phyloP scores from a whole-genome alignment of 1,140 invertebrate genomes.

The Apolygus lucorum region DNA sequence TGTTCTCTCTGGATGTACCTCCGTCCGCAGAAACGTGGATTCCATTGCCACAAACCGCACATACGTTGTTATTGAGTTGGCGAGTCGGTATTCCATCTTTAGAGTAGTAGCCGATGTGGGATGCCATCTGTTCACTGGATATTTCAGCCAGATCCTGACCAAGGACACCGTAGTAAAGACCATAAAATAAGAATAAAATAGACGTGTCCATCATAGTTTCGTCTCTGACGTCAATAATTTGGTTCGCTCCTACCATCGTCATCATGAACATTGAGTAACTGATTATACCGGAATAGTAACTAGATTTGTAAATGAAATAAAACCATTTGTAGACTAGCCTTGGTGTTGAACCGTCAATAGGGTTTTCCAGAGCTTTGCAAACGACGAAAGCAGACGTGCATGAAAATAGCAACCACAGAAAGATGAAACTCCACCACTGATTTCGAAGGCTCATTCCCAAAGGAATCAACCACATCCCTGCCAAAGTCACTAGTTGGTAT shows the following conservation, averaged over 20 bases:
- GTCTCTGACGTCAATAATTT: conserved; percentile 74
- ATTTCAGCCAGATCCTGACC: conserved; percentile 95
- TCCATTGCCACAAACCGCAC: conserved; percentile 92
- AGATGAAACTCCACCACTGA: background rate
- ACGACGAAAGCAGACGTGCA: background rate
- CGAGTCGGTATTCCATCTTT: conserved; percentile 88
- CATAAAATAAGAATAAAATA: conserved; percentile 88
- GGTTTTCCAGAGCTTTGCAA: background rate
- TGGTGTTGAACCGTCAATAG: background rate
- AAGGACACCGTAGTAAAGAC: conserved; percentile 97
- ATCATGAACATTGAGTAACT: conserved; percentile 91
- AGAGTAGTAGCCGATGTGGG: conserved; percentile 89
- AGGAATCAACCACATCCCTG: background rate
- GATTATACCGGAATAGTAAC: conserved; percentile 81
- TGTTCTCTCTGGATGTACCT: conserved; percentile 84
- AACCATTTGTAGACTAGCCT: conserved; percentile 99
- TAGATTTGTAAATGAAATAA: conserved; percentile 90
- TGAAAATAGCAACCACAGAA: background rate
- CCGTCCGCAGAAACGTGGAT: conserved; percentile 67
- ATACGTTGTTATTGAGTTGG: conserved; percentile 80
- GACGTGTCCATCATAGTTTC: conserved; percentile 86
- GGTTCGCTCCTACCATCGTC: conserved; percentile 87
- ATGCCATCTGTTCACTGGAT: conserved; percentile 93
- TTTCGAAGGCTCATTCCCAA: background rate
- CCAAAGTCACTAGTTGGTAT: background rate